phyloP scores from a whole-genome alignment of 2,113 vertebrate genomes.

The Leptobrachium leishanense region DNA sequence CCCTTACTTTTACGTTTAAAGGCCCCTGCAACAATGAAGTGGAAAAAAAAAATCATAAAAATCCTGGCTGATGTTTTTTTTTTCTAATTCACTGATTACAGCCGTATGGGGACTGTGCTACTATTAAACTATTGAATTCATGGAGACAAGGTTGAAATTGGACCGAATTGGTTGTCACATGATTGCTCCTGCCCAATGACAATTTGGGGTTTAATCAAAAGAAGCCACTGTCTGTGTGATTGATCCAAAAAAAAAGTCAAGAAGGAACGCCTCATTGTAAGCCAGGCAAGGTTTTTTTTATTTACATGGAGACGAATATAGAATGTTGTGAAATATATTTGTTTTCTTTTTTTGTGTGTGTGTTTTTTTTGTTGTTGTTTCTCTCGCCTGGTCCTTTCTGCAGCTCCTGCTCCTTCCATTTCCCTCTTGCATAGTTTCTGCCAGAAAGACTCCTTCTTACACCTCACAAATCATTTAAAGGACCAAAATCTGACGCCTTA shows the following conservation, averaged over 20 bases:
- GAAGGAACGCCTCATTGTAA: conserved; percentile 94
- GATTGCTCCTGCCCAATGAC: conserved; percentile 99
- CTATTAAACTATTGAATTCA: conserved; percentile 99
- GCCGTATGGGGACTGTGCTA: conserved; percentile 93
- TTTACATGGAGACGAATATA: conserved; percentile 67
- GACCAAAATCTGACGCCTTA: conserved; percentile 79
- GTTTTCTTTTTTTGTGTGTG: conserved; percentile 35
- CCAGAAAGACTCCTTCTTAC: conserved; percentile 82
- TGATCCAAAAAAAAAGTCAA: conserved; percentile 94
- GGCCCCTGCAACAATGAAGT: conserved; percentile 46
- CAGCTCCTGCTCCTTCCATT: conserved; percentile 69
- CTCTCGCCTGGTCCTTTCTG: conserved; percentile 60
- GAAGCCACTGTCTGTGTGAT: conserved; percentile 99
- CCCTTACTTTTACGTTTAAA: conserved; percentile 78
- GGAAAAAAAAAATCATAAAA: conserved; percentile 83
- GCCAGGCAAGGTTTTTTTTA: conserved; percentile 81
- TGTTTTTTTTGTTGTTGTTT: conserved; percentile 50
- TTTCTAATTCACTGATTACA: conserved; percentile 92
- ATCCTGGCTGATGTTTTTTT: conserved; percentile 80
- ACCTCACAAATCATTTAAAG: conserved; percentile 83
- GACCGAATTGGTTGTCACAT: conserved; percentile 98
- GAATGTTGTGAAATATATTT: not conserved
- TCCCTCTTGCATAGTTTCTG: conserved; percentile 86
- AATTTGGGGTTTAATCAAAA: conserved; percentile 99
- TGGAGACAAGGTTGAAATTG: conserved; percentile 98